Evolutionary conservation across 2,888 invertebrate genomes (phyloP), one percentile per base, ranked within the genome.

Genomic region (Diploptera punctata): DNA sequence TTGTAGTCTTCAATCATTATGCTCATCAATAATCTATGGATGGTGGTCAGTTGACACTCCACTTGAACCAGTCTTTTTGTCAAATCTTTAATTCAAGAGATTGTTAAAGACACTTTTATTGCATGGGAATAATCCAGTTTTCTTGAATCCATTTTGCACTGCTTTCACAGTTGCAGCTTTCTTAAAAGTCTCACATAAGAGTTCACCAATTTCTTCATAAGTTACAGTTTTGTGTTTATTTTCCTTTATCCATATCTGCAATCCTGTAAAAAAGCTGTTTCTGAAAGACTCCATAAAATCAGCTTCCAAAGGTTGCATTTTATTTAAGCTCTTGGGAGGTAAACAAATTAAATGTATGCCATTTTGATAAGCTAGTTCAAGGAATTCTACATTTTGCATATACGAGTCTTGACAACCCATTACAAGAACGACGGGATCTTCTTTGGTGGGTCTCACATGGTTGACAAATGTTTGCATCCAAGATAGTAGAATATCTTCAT

Each of bases 401-500:
- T 76, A 74, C 44, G 65, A 68, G 43, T 38, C 73, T 62, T 76
- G 76, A 2, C 75, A 71, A 72, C 73, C 74, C 26, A 76, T 54
- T 5, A 76, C n/a, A n/a, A 79, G 74, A 33, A 79, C 67, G 13
- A 79, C 77, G 26, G 77, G 78, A 62, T 77, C 67, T 24, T 77
- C 76, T 54, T 67, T 57, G 44, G 77, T 74, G 3, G 78, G 79
- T n/a, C 79, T 79, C 21, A 78, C 71, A 26, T 71, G 62, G 0
- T 73, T 54, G 47, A 78, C 70, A 67, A 80, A 80, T 75, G 65
- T 49, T 81, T 76, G 80, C 80, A 81, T 47, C 78, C 68, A 5
- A 78, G 76, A 74, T 81, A 82, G 1, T 79, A 69, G 24, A 78
- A 65, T 13, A 73, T 68, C 73, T 81, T 79, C 9, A 81, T 77